These are phyloP conservation scores for Protosalanx chinensis DNA, from an alignment of 2,797 vertebrate species.

Conservation along the genomic window DNA sequence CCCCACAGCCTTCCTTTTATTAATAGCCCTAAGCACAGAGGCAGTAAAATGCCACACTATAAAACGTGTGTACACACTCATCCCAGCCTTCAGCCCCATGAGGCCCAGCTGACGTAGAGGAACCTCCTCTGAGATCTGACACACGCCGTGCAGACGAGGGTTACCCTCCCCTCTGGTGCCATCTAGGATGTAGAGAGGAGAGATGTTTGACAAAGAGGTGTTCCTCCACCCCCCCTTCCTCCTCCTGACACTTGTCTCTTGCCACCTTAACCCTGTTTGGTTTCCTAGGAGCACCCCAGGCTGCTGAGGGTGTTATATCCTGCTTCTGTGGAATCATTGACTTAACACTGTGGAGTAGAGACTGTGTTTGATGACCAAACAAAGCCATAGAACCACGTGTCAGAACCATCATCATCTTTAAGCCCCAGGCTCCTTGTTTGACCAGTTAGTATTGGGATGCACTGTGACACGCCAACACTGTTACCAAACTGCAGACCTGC, in stretches of 20 bases:
- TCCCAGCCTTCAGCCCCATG: neutral
- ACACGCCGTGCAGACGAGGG: too few relatives aligned
- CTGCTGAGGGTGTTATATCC: neutral
- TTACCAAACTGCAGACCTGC: too few relatives aligned
- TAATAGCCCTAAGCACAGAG: conserved; percentile 3
- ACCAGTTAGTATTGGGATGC: too few relatives aligned
- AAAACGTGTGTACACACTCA: neutral
- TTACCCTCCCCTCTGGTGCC: neutral
- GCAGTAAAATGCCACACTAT: neutral
- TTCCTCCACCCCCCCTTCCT: neutral
- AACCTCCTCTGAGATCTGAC: conserved; percentile 4
- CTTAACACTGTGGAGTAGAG: too few relatives aligned
- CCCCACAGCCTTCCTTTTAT: neutral
- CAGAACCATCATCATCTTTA: neutral
- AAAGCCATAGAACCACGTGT: neutral
- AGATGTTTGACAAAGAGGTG: conserved; percentile 36
- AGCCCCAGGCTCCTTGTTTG: too few relatives aligned
- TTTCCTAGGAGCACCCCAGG: conserved; percentile 12
- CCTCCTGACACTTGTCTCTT: neutral
- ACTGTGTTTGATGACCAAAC: conserved; percentile 12
- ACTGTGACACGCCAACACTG: too few relatives aligned
- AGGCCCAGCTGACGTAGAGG: conserved; percentile 10
- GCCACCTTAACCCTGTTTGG: neutral
- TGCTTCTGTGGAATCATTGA: too few relatives aligned
- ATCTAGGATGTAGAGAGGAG: conserved; percentile 21